A percentile compares a stretch with the other conserved stretches of the same genome.
phyloP scores from a whole-genome alignment of 2,888 invertebrate species.

The Drosophila testacea region DNA sequence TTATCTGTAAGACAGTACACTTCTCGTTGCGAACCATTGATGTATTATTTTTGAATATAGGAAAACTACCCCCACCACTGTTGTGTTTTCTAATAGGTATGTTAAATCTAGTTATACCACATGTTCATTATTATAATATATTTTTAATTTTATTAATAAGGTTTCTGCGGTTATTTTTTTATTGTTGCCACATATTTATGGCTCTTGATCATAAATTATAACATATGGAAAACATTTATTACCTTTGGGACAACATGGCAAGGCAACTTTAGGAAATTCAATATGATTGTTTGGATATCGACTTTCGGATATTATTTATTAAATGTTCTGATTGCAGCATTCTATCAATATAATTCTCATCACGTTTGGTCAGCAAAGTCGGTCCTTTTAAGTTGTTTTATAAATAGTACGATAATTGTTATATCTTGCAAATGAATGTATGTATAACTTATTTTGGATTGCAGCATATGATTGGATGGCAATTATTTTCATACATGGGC shows the following conservation, averaged over 20 bases:
- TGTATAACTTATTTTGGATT: neutral
- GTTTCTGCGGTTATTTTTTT: neutral
- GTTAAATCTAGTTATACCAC: neutral
- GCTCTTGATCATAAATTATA: slow-evolving; percentile 18
- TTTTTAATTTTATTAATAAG: neutral
- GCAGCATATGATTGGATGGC: slow-evolving; percentile 9
- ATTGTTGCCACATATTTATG: slow-evolving; percentile 10
- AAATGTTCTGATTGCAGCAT: neutral
- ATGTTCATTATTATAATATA: neutral
- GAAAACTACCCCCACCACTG: neutral
- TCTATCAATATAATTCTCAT: neutral
- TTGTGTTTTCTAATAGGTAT: slow-evolving; percentile 6
- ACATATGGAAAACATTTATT: slow-evolving; percentile 13
- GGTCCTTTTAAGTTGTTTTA: neutral
- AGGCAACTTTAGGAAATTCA: slow-evolving; percentile 1
- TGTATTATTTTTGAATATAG: neutral
- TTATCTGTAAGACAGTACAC: slow-evolving; percentile 13
- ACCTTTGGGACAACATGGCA: slow-evolving; percentile 3
- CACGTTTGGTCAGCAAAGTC: neutral
- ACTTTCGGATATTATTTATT: neutral
- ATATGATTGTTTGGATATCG: slow-evolving; percentile 3
- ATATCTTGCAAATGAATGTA: no score
- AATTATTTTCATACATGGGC: slow-evolving; percentile 11
- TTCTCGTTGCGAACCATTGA: slow-evolving; percentile 10
- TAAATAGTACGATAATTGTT: slow-evolving; percentile 3